Percentiles rank a stretch among this genome's conserved stretches.
These are phyloP conservation scores for Pampus argenteus DNA, from an alignment of 2,797 vertebrate genomes.

Conservation along the genomic window DNA sequence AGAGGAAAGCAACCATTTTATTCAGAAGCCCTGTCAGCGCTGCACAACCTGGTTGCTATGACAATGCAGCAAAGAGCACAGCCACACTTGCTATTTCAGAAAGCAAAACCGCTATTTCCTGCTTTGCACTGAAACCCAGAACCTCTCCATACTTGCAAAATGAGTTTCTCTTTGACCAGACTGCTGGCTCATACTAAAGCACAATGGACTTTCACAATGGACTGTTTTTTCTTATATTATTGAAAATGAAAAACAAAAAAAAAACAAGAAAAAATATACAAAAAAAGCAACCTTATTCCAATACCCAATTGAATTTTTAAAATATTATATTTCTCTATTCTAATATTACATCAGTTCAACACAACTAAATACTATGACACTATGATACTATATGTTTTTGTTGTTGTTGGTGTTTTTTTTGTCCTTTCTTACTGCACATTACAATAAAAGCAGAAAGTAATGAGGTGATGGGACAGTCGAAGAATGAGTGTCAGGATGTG, in stretches of 20 bases:
- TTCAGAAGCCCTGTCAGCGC: conserved; percentile 59
- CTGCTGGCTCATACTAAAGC: background rate
- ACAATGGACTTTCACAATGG: background rate
- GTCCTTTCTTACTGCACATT: no score
- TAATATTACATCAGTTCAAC: background rate
- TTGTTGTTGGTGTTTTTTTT: background rate
- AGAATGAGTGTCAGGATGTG: conserved; percentile 84
- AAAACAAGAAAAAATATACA: background rate
- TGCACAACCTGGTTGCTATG: conserved; percentile 85
- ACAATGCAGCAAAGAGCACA: conserved; percentile 71
- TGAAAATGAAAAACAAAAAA: background rate
- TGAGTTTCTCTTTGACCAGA: conserved; percentile 30
- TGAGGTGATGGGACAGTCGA: conserved; percentile 8
- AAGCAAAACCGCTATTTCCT: conserved; percentile 90
- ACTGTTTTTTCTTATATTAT: background rate
- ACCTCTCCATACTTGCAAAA: conserved; percentile 17
- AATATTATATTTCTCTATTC: background rate
- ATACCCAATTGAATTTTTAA: background rate
- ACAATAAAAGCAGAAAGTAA: background rate
- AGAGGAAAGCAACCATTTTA: conserved; percentile 78
- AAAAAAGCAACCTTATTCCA: background rate
- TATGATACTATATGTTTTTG: fast-evolving
- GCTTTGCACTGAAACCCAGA: conserved; percentile 52
- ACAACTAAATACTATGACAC: background rate
- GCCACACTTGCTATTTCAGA: conserved; percentile 79